phyloP scores from a whole-genome alignment of 2,797 vertebrate species.

The Prionace glauca region DNA sequence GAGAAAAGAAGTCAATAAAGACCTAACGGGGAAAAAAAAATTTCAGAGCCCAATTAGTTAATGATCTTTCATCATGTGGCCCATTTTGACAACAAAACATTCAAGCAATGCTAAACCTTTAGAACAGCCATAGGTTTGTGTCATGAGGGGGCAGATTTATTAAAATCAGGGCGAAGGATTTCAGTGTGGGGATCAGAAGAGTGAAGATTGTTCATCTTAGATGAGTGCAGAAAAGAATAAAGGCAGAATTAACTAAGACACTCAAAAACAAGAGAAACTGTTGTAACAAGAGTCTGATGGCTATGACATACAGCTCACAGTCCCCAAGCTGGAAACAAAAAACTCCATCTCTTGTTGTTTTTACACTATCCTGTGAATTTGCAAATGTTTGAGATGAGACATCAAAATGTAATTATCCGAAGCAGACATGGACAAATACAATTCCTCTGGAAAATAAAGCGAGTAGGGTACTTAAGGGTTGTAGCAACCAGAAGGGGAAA shows the following conservation, averaged over 20 bases:
- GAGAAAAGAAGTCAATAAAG: constrained; percentile 63
- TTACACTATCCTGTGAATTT: no score
- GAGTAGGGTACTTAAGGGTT: no score
- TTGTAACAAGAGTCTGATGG: no score
- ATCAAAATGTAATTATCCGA: no score
- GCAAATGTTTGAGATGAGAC: no score
- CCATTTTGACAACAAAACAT: not conserved
- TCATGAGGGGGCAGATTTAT: not conserved
- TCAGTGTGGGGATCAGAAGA: not conserved
- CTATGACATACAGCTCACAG: no score
- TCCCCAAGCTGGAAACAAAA: no score
- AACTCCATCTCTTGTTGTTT: no score
- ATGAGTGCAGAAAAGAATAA: not conserved
- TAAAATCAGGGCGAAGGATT: not conserved
- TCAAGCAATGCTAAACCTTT: not conserved
- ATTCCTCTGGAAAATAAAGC: no score
- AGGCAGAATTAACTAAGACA: not conserved
- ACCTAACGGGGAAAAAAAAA: constrained; percentile 49
- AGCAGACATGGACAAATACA: no score
- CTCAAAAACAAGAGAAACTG: not conserved
- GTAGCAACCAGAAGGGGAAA: no score
- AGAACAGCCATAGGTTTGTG: not conserved
- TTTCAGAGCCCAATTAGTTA: not conserved
- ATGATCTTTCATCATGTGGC: not conserved
- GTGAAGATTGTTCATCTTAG: not conserved